Evolutionary conservation across 2,888 invertebrate species (phyloP), one percentile per base, ranked within the genome.

Genomic region (Hypsopygia costalis): DNA sequence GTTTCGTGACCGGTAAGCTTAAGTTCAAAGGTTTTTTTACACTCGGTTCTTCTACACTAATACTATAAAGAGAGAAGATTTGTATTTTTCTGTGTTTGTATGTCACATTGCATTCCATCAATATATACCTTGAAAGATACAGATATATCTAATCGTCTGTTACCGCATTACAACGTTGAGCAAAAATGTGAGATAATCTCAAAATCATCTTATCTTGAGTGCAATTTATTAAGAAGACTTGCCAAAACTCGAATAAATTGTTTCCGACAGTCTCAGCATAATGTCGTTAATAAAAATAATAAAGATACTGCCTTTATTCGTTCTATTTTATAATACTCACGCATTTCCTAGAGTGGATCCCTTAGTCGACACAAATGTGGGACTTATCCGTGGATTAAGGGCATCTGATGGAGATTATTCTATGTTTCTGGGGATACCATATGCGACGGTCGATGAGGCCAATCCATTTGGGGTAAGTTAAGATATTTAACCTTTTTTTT

Each of bases 381-480:
- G 81, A 0, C 43, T 62, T 11, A 67, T 80, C 22, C 55, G 70
- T 25, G 80, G 80, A 1, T 36, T 75, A 9, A 54, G 46, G 21
- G 69, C 76, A 1, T 30, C 61, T 0, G 72, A 77, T 52, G 77
- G 77, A 0, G 58, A 62, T 29, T 70, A 75, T 41, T 57, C 68
- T 3, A 75, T 75, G 72, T 80, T 73, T 33, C 54, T 79, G 55
- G 80, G 78, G 5, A 76, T 80, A 55, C 80, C 79, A 0, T 80
- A 74, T 21, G 80, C 69, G 7, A 58, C 48, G 9, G 66, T 80
- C 0, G 49, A 77, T 31, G 43, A 40, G 20, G 47, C 25, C 8
- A 73, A 76, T 51, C 77, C 77, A 16, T 80, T 79, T 40, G 76
- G 77, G 43, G 79, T 79, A 52, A 72, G 74, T 63, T 1, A 16